Evolutionary conservation across 2,797 vertebrate genomes (phyloP), one percentile per base, ranked within the genome.

Genomic region (Onychomys leucogaster): DNA sequence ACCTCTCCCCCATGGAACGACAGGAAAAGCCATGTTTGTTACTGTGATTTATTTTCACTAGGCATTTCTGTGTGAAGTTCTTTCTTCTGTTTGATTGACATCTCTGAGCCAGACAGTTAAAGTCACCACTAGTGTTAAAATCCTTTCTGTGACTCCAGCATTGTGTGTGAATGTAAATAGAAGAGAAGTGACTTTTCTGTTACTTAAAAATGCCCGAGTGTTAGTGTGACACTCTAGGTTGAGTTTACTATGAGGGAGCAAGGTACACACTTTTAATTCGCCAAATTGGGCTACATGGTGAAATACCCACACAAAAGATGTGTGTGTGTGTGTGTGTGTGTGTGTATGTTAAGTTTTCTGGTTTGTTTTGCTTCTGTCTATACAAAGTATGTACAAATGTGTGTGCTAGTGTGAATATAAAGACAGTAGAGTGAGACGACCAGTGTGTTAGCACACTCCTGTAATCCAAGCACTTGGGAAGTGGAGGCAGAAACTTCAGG

Each of bases 21-120:
- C 96, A 96, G 73, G 87, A 87, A 94, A 94, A 97, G 73, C 97
- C 90, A 97, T 89, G 71, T 89, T 96, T 95, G 93, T 90, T 95
- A 95, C 67, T 78, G 32, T n/a, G 85, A 92, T 89, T 94, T 95
- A 69, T 87, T 97, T 96, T 92, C 91, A 96, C 6, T 55, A 93
- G 76, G 91, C 37, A 71, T 34, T 96, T 85, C 16, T 78, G 49
- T 85, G 83, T 55, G 82, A 75, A 91, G 73, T 76, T 41, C 3
- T 95, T 63, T 43, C 2, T 94, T 80, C 88, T 95, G n/a, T 88
- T 90, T 61, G 80, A 61, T 94, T 96, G 93, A 80, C 27, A 80
- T 89, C 2, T 41, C 12, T 16, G 84, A 76, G 63, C 34, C 17
- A 21, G 57, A 59, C 90, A 63, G 16, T 85, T 84, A 6, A 25